A percentile compares a stretch with the other conserved stretches of the same genome.
Conservation (phyloP, 92 coral and sea anemone genomes). For the Scolanthus callimorphus region DNA sequence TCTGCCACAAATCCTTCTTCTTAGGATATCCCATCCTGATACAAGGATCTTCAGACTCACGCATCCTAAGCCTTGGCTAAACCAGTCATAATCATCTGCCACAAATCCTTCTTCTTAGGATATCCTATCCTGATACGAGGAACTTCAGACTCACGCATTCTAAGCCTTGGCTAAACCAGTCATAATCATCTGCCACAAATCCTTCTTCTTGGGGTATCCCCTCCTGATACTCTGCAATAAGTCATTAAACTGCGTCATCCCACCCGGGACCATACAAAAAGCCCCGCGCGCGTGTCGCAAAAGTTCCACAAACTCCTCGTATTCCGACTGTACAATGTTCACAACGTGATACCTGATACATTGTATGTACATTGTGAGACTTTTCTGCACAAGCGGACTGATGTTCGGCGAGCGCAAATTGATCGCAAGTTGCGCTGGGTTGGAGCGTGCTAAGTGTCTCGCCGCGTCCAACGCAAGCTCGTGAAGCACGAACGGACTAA, state of each 20-base stretch:
- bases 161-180: conserved; percentile 92
- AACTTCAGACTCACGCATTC: too few relatives aligned
- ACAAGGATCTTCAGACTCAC: too few relatives aligned
- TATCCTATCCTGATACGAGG: too few relatives aligned
- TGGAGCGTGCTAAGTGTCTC: conserved; percentile 84
- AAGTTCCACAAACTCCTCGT: conserved; percentile 92
- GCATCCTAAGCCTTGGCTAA: too few relatives aligned
- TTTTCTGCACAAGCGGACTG: conserved; percentile 93
- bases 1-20: too few relatives aligned
- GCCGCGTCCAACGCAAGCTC: conserved; percentile 93
- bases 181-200: conserved; percentile 96
- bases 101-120: too few relatives aligned
- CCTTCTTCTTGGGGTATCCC: conserved; percentile 86
- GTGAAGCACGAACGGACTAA: conserved; percentile 90
- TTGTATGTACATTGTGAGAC: conserved; percentile 88
- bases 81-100: too few relatives aligned
- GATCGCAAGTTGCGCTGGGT: conserved; percentile 87
- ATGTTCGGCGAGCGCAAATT: conserved; percentile 92
- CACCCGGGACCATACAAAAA: conserved; percentile 98
- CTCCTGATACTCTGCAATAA: conserved; percentile 83
- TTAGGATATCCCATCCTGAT: too few relatives aligned
- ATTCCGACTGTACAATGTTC: conserved; percentile 70
- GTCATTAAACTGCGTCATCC: conserved; percentile 96
- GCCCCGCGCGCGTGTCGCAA: conserved; percentile 93
- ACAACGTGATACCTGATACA: conserved; percentile 82